Evolutionary conservation across 2,113 vertebrate genomes (phyloP).

Genomic region (Naja naja): DNA sequence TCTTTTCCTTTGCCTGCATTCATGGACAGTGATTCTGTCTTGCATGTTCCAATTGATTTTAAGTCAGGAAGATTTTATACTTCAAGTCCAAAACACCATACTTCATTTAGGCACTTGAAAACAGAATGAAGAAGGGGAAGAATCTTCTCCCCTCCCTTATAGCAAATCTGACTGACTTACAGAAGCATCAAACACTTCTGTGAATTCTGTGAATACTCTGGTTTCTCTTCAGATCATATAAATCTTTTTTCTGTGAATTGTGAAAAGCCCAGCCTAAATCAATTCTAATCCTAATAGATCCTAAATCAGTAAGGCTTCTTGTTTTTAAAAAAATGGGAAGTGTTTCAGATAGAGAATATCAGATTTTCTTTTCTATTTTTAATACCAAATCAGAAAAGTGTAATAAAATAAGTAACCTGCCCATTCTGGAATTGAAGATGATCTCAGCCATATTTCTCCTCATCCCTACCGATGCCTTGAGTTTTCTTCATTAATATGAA

Average conservation of each 20-base stretch:
- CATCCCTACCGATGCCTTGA: neutral
- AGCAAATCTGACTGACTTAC: constrained; percentile 23
- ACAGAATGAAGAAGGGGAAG: neutral
- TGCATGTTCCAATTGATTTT: constrained; percentile 31
- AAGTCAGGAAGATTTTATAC: constrained; percentile 22
- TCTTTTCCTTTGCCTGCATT: neutral
- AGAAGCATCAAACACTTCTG: constrained; percentile 14
- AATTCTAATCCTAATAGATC: neutral
- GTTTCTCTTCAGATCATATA: too few species aligned
- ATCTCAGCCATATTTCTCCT: neutral
- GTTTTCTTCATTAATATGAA: neutral
- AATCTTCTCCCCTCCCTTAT: neutral
- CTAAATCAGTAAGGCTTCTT: constrained; percentile 18
- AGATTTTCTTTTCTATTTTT: neutral
- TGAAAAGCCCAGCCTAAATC: neutral
- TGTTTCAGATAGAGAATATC: neutral
- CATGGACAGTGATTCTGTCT: neutral
- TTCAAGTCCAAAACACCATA: constrained; percentile 19
- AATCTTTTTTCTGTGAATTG: constrained; percentile 9
- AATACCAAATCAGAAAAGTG: neutral
- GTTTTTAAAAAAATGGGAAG: neutral
- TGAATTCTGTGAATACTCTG: too few species aligned
- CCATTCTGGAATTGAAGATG: neutral
- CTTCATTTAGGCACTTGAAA: constrained; percentile 36
- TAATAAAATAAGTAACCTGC: neutral